phyloP scores from a whole-genome alignment of 1,140 invertebrate genomes.

The Metaphire vulgaris region DNA sequence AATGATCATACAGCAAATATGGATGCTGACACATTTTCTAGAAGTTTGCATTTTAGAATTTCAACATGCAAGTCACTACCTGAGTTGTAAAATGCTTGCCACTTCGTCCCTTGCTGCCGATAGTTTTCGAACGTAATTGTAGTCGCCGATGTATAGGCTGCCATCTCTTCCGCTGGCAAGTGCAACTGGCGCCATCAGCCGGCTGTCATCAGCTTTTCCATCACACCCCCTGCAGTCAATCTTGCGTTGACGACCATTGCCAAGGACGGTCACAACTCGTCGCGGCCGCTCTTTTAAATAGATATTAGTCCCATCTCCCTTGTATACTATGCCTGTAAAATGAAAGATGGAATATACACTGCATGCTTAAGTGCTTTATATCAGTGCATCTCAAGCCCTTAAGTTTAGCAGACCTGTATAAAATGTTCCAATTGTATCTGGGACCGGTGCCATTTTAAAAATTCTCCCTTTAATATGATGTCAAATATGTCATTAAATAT shows the following conservation, averaged over 20 bases:
- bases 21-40: no score
- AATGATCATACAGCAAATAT: no score
- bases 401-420: no score
- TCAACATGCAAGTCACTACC: no score
- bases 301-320: constrained; percentile 92
- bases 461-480: no score
- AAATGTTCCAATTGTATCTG: no score
- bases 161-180: constrained; percentile 83
- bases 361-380: no score
- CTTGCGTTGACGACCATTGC: constrained; percentile 80
- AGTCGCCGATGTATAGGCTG: constrained; percentile 90
- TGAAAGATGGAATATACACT: no score
- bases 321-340: constrained; percentile 77
- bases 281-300: constrained; percentile 88
- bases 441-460: no score
- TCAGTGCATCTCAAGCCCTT: no score
- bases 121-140: constrained; percentile 85
- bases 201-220: constrained; percentile 68
- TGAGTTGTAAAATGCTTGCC: constrained; percentile 76
- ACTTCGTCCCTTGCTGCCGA: constrained; percentile 64
- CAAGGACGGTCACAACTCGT: constrained; percentile 81
- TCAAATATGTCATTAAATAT: no score
- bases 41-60: no score
- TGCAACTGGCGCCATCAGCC: constrained; percentile 81
- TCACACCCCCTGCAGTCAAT: constrained; percentile 67